Conservation (phyloP, 2,797 vertebrate species). For the Mormyrus hasselquistii region DNA sequence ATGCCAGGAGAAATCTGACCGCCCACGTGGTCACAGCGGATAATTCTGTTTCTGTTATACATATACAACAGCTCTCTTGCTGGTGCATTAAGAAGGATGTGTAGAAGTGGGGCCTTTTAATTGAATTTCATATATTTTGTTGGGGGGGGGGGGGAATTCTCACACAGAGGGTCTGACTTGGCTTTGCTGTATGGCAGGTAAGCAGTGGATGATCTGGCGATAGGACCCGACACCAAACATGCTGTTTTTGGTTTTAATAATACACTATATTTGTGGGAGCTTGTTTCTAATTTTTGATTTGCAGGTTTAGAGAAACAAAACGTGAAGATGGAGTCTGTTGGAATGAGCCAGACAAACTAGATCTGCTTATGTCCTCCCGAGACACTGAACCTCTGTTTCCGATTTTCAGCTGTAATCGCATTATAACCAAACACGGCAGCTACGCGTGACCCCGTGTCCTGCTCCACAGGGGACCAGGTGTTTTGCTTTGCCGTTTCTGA, state of each 20-base stretch:
- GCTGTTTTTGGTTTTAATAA: background rate
- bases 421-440: background rate
- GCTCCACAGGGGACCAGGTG: background rate
- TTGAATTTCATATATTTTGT: background rate
- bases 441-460: background rate
- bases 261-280: background rate
- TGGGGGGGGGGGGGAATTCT: background rate
- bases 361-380: background rate
- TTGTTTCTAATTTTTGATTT: background rate
- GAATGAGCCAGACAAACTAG: background rate
- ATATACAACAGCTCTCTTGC: background rate
- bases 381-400: background rate
- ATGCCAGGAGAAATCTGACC: background rate
- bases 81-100: background rate
- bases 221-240: background rate
- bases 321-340: background rate
- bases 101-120: background rate
- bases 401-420: background rate
- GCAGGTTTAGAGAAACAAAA: background rate
- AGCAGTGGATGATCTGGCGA: background rate
- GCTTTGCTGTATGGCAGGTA: background rate
- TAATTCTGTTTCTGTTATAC: slow-evolving; percentile 2
- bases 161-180: background rate
- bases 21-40: background rate
- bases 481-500: background rate